Conservation (phyloP, 1,140 invertebrate species). For the Odontomachus brunneus region DNA sequence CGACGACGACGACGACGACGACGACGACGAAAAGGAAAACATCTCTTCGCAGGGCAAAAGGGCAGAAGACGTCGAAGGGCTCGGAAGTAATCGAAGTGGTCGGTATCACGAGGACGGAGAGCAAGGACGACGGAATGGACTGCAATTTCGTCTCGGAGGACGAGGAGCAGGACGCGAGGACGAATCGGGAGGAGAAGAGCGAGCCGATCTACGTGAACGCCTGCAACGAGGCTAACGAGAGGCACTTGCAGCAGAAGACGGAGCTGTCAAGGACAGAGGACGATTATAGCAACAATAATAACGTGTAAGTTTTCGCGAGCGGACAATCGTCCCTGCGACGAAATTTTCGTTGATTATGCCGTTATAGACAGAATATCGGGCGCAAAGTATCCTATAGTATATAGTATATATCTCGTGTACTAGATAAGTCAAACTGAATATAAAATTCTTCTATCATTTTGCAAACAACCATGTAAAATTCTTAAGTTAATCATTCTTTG, state of each 20-base stretch:
- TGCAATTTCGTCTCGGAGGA: constrained; percentile 81
- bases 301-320: constrained; percentile 60
- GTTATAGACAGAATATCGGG: too few species aligned
- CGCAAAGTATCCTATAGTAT: too few species aligned
- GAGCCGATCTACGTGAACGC: constrained; percentile 82
- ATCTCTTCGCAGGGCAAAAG: constrained; percentile 42
- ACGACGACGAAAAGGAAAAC: constrained; percentile 45
- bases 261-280: constrained; percentile 37
- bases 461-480: too few species aligned
- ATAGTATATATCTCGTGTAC: too few species aligned
- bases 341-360: constrained; percentile 2
- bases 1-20: constrained; percentile 44
- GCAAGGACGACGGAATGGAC: constrained; percentile 83
- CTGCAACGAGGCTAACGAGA: constrained; percentile 75
- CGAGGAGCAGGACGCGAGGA: constrained; percentile 68
- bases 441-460: too few species aligned
- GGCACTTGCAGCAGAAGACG: constrained; percentile 59
- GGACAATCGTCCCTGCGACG: background rate
- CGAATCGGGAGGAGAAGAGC: constrained; percentile 50
- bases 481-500: background rate
- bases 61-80: constrained; percentile 47
- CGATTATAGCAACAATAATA: constrained; percentile 73
- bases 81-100: constrained; percentile 27
- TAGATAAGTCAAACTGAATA: too few species aligned
- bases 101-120: constrained; percentile 77